Evolutionary conservation across 2,888 invertebrate genomes (phyloP).

Genomic region (Deilephila porcellus): DNA sequence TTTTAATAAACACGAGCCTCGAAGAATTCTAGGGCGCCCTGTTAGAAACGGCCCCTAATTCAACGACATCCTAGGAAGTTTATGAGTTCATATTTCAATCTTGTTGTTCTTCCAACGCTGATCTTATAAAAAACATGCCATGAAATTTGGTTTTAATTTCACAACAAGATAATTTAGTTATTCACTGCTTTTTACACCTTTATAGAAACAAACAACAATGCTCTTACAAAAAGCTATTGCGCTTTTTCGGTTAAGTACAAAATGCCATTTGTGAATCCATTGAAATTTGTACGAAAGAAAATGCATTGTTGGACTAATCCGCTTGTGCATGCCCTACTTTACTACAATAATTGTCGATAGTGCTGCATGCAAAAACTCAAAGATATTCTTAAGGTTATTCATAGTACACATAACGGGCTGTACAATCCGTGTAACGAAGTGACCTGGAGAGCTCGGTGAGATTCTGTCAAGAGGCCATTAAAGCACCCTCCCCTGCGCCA

Average conservation of each 20-base stretch:
- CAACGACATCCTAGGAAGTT: too few species aligned
- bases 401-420: constrained; percentile 70
- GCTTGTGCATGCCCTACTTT: constrained; percentile 29
- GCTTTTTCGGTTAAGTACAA: background rate
- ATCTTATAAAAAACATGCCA: background rate
- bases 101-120: background rate
- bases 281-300: background rate
- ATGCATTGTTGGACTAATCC: background rate
- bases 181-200: constrained; percentile 31
- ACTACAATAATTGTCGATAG: constrained; percentile 54
- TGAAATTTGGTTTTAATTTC: background rate
- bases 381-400: constrained; percentile 62
- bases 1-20: too few species aligned
- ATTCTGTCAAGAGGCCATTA: constrained; percentile 81
- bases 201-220: constrained; percentile 41
- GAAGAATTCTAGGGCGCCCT: too few species aligned
- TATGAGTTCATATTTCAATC: too few species aligned
- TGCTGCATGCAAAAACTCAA: constrained; percentile 49
- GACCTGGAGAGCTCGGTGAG: constrained; percentile 77
- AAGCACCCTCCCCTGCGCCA: constrained; percentile 75
- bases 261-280: background rate
- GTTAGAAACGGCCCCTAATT: too few species aligned
- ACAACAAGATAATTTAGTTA: background rate
- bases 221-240: background rate
- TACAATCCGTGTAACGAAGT: constrained; percentile 82